A percentile compares a stretch with the other conserved stretches of the same genome.
These are phyloP conservation scores for Lytechinus pictus DNA, from an alignment of 35 echinoderm and acorn worm genomes.

Conservation along the genomic window DNA sequence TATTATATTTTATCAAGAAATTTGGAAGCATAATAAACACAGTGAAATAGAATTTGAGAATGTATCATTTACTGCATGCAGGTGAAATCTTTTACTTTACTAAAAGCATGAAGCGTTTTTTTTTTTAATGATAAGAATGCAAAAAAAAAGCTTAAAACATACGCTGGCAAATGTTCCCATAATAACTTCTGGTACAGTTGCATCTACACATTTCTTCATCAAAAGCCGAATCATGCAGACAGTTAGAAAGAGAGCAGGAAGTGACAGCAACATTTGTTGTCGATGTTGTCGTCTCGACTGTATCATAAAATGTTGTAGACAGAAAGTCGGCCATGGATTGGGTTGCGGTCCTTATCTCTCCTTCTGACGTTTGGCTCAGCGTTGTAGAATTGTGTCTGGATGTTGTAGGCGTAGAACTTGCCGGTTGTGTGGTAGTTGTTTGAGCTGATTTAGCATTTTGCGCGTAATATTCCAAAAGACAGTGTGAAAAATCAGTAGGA, in stretches of 20 bases:
- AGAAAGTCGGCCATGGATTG: not conserved
- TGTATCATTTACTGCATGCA: too few relatives aligned
- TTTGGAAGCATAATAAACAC: not conserved
- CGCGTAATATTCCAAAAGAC: not conserved
- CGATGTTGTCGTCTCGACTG: not conserved
- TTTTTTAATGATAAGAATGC: not conserved
- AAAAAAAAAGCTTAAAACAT: not conserved
- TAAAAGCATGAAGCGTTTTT: too few relatives aligned
- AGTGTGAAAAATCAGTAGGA: not conserved
- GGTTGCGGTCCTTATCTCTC: not conserved
- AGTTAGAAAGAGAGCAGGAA: not conserved
- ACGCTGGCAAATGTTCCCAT: slow-evolving; percentile 61
- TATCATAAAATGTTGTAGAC: slow-evolving; percentile 4
- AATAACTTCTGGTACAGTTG: slow-evolving; percentile 41
- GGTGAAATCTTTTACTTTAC: too few relatives aligned
- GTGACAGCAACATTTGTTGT: not conserved
- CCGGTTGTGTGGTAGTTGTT: not conserved
- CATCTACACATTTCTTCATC: slow-evolving; percentile 47
- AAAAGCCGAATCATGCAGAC: slow-evolving; percentile 29
- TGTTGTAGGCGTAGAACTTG: not conserved
- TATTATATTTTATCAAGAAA: not conserved
- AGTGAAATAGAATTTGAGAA: too few relatives aligned
- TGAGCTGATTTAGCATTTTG: not conserved
- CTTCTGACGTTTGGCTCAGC: not conserved
- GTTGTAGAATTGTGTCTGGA: not conserved